Conservation (phyloP, 35 echinoderm and acorn worm species). For the Apostichopus japonicus region DNA sequence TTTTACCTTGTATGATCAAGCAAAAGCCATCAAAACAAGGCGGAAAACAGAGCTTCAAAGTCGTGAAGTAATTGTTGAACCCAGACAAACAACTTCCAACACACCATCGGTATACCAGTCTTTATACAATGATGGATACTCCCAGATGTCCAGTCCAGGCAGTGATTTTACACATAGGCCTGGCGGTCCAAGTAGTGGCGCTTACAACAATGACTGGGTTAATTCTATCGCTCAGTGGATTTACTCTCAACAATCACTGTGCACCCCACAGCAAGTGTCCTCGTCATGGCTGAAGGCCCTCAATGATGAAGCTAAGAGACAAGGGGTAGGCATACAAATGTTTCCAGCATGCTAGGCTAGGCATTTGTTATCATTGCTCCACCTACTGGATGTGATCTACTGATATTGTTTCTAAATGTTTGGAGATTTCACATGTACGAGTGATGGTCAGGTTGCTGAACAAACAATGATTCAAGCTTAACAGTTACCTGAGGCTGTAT, state of each 20-base stretch:
- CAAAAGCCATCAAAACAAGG: conserved; percentile 55
- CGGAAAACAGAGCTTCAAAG: conserved; percentile 13
- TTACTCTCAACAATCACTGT: conserved; percentile 85
- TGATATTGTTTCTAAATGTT: too few species aligned
- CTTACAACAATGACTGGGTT: conserved; percentile 73
- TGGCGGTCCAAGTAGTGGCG: not conserved
- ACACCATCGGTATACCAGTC: not conserved
- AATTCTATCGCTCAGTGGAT: conserved; percentile 89
- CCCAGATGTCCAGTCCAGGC: not conserved
- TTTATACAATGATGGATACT: not conserved
- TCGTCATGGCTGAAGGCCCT: conserved; percentile 92
- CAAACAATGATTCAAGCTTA: too few species aligned
- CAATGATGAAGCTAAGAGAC: conserved; percentile 93
- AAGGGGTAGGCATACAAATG: conserved; percentile 76
- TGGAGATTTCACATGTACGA: too few species aligned
- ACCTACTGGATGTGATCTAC: too few species aligned
- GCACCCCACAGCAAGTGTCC: conserved; percentile 76
- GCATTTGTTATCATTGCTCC: too few species aligned
- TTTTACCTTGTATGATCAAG: conserved; percentile 68
- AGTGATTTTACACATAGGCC: not conserved
- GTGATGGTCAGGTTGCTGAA: too few species aligned
- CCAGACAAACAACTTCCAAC: not conserved
- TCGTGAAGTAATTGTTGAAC: not conserved
- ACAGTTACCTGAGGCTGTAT: too few species aligned
- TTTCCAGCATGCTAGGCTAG: too few species aligned